phyloP scores from a whole-genome alignment of 1,140 invertebrate genomes.

The Drosophila watanabei region DNA sequence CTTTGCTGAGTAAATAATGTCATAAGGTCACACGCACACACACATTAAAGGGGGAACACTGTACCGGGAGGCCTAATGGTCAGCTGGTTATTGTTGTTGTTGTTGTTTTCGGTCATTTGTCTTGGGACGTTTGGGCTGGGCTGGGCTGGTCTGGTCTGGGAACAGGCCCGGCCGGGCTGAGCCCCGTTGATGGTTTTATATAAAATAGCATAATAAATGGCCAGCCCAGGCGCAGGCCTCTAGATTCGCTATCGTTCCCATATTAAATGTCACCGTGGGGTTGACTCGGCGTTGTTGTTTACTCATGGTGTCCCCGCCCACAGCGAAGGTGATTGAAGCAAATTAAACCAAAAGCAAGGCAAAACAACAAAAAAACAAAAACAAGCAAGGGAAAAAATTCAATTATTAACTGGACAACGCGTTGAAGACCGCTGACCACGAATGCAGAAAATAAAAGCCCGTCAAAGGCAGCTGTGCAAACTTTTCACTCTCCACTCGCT shows the following conservation, averaged over 20 bases:
- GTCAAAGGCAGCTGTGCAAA: slow-evolving; percentile 49
- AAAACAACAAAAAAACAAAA: not conserved
- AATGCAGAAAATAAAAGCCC: slow-evolving; percentile 7
- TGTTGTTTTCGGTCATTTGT: slow-evolving; percentile 53
- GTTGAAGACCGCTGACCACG: slow-evolving; percentile 14
- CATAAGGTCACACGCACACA: slow-evolving; percentile 70
- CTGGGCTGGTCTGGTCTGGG: not conserved
- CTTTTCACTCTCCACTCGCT: slow-evolving; percentile 34
- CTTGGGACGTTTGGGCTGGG: slow-evolving; percentile 48
- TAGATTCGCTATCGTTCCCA: slow-evolving; percentile 29
- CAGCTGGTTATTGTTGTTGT: slow-evolving; percentile 37
- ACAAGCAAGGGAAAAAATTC: slow-evolving; percentile 22
- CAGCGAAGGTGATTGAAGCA: slow-evolving; percentile 35
- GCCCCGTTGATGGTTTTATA: slow-evolving; percentile 42
- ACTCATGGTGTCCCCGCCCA: slow-evolving; percentile 16
- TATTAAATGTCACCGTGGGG: slow-evolving; percentile 37
- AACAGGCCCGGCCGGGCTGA: slow-evolving; percentile 7
- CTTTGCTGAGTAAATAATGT: slow-evolving; percentile 65
- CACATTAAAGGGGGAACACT: slow-evolving; percentile 29
- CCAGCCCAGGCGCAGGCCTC: slow-evolving; percentile 22
- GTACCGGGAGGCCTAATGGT: slow-evolving; percentile 36
- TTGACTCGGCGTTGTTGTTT: slow-evolving; percentile 23
- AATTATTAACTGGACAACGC: slow-evolving; percentile 26
- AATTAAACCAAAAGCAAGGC: slow-evolving; percentile 25
- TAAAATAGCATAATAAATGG: slow-evolving; percentile 59